Percentiles rank a stretch among this genome's conserved stretches.
Conservation (phyloP, 2,113 vertebrate species). For the Hiodon tergisus region DNA sequence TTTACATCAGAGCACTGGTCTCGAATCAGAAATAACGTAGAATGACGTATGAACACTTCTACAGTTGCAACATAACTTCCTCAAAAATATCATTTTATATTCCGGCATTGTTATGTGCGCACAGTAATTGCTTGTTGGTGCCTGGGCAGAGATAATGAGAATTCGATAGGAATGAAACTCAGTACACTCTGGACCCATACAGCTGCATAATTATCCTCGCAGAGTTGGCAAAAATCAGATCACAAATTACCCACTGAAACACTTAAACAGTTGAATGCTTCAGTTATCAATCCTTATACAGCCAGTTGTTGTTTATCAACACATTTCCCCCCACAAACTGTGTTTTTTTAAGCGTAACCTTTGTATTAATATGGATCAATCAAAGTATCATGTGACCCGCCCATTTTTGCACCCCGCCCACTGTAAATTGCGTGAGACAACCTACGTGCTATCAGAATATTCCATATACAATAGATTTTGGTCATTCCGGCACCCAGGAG, state of each 20-base stretch:
- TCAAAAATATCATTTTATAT: neutral
- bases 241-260: slow-evolving; percentile 30
- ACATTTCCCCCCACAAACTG: no score
- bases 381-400: no score
- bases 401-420: no score
- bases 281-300: slow-evolving; percentile 18
- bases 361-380: no score
- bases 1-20: no score
- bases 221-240: slow-evolving; percentile 28
- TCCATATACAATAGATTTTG: no score
- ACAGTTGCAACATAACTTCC: neutral
- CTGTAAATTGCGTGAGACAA: no score
- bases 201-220: slow-evolving; percentile 30
- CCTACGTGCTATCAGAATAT: no score
- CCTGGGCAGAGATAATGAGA: slow-evolving; percentile 28
- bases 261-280: slow-evolving; percentile 24
- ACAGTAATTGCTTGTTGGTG: slow-evolving; percentile 24
- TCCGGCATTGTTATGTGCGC: slow-evolving; percentile 9
- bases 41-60: neutral
- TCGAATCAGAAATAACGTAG: neutral
- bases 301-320: no score
- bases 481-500: neutral
- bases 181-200: slow-evolving; percentile 5
- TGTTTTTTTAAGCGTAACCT: no score
- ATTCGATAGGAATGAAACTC: slow-evolving; percentile 13